These are phyloP conservation scores for Drosophila anomalata DNA, from an alignment of 2,888 invertebrate species.

Conservation along the genomic window DNA sequence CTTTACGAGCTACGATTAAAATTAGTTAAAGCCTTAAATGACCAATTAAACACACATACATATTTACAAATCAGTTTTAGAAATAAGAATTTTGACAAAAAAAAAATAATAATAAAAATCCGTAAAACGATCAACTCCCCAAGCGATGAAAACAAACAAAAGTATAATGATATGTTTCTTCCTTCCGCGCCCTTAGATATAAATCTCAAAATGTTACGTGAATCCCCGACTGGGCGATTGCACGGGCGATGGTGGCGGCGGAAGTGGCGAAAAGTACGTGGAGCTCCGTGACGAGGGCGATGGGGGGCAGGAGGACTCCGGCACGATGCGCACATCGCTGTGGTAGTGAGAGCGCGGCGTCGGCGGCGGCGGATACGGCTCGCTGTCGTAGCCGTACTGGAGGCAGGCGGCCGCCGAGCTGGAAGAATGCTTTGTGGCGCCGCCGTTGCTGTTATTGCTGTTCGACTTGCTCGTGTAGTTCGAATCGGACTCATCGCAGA, in stretches of 20 bases:
- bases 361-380: slow-evolving; percentile 90
- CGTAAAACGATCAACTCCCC: neutral
- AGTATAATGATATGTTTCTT: slow-evolving; percentile 26
- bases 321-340: slow-evolving; percentile 87
- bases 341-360: slow-evolving; percentile 91
- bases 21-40: slow-evolving; percentile 59
- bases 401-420: slow-evolving; percentile 84
- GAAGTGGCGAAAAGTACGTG: slow-evolving; percentile 91
- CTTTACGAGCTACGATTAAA: slow-evolving; percentile 47
- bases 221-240: slow-evolving; percentile 86
- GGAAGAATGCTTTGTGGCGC: slow-evolving; percentile 79
- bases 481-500: slow-evolving; percentile 94
- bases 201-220: slow-evolving; percentile 83
- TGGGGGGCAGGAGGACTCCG: slow-evolving; percentile 87
- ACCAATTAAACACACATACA: slow-evolving; percentile 47
- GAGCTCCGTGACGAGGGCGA: slow-evolving; percentile 90
- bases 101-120: slow-evolving; percentile 17
- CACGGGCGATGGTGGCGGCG: slow-evolving; percentile 94
- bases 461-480: slow-evolving; percentile 87
- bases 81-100: slow-evolving; percentile 32
- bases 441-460: slow-evolving; percentile 82
- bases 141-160: slow-evolving; percentile 11
- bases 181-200: slow-evolving; percentile 69
- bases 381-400: slow-evolving; percentile 86
- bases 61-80: slow-evolving; percentile 54